These are phyloP conservation scores for Phyllotreta cruciferae DNA, from an alignment of 2,888 invertebrate species.

Conservation along the genomic window DNA sequence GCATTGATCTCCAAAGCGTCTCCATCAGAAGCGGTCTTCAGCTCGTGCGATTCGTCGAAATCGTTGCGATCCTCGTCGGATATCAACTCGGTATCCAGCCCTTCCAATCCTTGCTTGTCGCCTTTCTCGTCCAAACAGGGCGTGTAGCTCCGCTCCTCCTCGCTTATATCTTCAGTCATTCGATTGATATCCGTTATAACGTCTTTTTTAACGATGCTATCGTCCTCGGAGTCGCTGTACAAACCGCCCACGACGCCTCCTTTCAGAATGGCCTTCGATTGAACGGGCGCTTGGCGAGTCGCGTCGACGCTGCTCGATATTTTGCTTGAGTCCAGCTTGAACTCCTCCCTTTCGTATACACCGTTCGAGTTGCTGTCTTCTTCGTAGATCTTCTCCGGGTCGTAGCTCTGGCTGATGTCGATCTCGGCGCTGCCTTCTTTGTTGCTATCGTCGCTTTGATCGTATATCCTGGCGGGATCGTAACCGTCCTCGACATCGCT, in stretches of 20 bases:
- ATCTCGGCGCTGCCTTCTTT: slow-evolving; percentile 14
- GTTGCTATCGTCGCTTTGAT: slow-evolving; percentile 1
- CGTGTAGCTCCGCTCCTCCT: slow-evolving; percentile 75
- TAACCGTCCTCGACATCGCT: slow-evolving; percentile 16
- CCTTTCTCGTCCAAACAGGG: slow-evolving; percentile 75
- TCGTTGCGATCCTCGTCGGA: slow-evolving; percentile 75
- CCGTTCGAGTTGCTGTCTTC: slow-evolving; percentile 1
- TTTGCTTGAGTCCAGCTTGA: slow-evolving; percentile 9
- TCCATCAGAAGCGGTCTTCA: slow-evolving; percentile 57
- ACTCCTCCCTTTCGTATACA: slow-evolving; percentile 1
- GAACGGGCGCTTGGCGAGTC: too few relatives aligned
- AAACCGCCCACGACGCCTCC: slow-evolving; percentile 43
- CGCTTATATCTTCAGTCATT: slow-evolving; percentile 71
- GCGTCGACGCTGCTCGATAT: not conserved
- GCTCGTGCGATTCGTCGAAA: slow-evolving; percentile 66
- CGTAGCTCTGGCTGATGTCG: slow-evolving; percentile 30
- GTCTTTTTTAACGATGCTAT: slow-evolving; percentile 52
- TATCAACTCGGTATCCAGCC: slow-evolving; percentile 76
- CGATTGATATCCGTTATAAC: slow-evolving; percentile 58
- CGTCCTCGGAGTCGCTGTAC: slow-evolving; percentile 59
- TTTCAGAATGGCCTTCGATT: slow-evolving; percentile 29
- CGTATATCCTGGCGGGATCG: slow-evolving; percentile 18
- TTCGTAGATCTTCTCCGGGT: slow-evolving; percentile 30
- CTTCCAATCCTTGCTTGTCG: slow-evolving; percentile 56
- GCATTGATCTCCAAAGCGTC: slow-evolving; percentile 60